These are phyloP conservation scores for Tragelaphus imberbis DNA, from an alignment of 2,113 vertebrate species.

Conservation along the genomic window DNA sequence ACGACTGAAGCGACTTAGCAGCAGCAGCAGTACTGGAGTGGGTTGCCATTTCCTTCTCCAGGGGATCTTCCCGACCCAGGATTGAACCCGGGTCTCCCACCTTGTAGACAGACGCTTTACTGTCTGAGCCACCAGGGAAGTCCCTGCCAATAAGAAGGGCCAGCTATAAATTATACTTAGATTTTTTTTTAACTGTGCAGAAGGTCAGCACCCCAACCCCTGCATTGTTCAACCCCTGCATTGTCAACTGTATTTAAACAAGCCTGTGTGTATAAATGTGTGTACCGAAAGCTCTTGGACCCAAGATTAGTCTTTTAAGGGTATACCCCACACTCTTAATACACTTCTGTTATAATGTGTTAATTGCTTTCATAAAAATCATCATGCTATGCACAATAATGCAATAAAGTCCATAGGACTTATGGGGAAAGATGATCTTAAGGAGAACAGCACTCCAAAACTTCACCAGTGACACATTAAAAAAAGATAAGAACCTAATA, in stretches of 20 bases:
- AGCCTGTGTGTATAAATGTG: not conserved
- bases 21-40: too few relatives aligned
- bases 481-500: not conserved
- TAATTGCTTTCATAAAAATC: not conserved
- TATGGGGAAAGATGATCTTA: not conserved
- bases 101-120: too few relatives aligned
- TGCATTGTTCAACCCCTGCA: not conserved
- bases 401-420: not conserved
- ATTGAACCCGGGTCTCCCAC: too few relatives aligned
- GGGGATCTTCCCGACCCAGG: too few relatives aligned
- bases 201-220: not conserved
- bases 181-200: not conserved
- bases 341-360: not conserved
- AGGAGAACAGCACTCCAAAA: not conserved
- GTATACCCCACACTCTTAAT: not conserved
- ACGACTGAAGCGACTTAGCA: too few relatives aligned
- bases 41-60: too few relatives aligned
- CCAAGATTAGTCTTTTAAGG: slow-evolving; percentile 1
- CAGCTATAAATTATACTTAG: not conserved
- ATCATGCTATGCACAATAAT: not conserved
- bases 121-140: too few relatives aligned
- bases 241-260: not conserved
- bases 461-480: not conserved
- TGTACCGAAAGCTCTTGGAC: not conserved
- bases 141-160: not conserved